Evolutionary conservation across 2,888 invertebrate genomes (phyloP).

Genomic region (Phaedon cochleariae): DNA sequence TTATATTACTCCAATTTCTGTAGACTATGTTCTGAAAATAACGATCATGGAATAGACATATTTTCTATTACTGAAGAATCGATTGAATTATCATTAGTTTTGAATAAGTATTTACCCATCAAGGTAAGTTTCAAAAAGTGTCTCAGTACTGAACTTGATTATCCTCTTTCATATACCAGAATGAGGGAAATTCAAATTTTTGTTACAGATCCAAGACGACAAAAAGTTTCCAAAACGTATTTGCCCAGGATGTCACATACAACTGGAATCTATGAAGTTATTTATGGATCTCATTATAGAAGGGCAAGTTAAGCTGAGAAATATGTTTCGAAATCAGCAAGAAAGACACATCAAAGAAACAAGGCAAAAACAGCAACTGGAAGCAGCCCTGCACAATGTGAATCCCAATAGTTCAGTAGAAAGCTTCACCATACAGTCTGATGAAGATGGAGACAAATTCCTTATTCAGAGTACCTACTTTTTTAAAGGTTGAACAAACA

Average conservation of each 20-base stretch:
- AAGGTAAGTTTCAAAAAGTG: slow-evolving; percentile 66
- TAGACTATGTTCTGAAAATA: slow-evolving; percentile 79
- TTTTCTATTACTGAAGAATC: slow-evolving; percentile 69
- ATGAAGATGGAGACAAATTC: slow-evolving; percentile 61
- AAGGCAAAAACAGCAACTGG: slow-evolving; percentile 55
- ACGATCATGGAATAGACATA: slow-evolving; percentile 73
- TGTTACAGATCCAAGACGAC: slow-evolving; percentile 73
- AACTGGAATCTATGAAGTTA: slow-evolving; percentile 76
- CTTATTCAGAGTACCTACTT: slow-evolving; percentile 64
- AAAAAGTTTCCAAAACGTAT: slow-evolving; percentile 75
- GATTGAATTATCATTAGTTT: slow-evolving; percentile 70
- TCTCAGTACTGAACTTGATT: slow-evolving; percentile 54
- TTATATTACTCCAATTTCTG: slow-evolving; percentile 77
- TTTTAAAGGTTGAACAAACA: neutral
- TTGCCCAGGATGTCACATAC: slow-evolving; percentile 80
- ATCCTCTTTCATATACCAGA: slow-evolving; percentile 38
- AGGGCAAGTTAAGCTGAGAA: slow-evolving; percentile 71
- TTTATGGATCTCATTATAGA: slow-evolving; percentile 77
- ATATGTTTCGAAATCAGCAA: slow-evolving; percentile 63
- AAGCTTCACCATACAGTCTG: slow-evolving; percentile 55
- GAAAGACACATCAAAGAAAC: slow-evolving; percentile 59
- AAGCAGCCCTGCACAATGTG: slow-evolving; percentile 55
- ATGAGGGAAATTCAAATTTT: slow-evolving; percentile 49
- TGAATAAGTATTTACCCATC: slow-evolving; percentile 78
- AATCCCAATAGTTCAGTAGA: slow-evolving; percentile 59